phyloP scores from a whole-genome alignment of 2,797 vertebrate genomes.

The Halcyon badia region DNA sequence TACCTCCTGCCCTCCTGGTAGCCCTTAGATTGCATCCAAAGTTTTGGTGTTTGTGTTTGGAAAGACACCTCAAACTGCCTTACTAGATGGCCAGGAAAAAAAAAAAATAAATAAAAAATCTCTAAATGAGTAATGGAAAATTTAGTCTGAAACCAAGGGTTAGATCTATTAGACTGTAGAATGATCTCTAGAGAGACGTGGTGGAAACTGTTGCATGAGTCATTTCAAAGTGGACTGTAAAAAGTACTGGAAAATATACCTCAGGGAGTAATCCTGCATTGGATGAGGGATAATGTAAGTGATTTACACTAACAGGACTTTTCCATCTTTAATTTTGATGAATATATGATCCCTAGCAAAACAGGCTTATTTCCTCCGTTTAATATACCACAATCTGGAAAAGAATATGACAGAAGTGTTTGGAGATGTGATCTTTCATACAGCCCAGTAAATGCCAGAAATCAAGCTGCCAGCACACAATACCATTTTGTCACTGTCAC shows the following conservation, averaged over 20 bases:
- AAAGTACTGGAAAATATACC: slow-evolving; percentile 36
- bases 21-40: neutral
- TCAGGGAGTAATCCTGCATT: slow-evolving; percentile 17
- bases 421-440: slow-evolving; percentile 43
- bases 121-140: slow-evolving; percentile 45
- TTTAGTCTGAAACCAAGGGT: slow-evolving; percentile 7
- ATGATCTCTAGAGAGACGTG: slow-evolving; percentile 29
- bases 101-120: neutral
- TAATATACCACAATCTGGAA: slow-evolving; percentile 44
- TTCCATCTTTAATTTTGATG: slow-evolving; percentile 62
- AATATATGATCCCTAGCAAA: slow-evolving; percentile 32
- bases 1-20: neutral
- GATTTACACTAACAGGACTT: slow-evolving; percentile 46
- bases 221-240: slow-evolving; percentile 44
- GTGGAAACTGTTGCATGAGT: slow-evolving; percentile 60
- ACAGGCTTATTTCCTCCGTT: slow-evolving; percentile 22
- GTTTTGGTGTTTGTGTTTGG: neutral
- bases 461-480: slow-evolving; percentile 9
- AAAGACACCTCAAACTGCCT: neutral
- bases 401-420: slow-evolving; percentile 42
- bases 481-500: slow-evolving; percentile 27
- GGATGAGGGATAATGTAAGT: slow-evolving; percentile 32
- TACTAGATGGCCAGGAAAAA: neutral
- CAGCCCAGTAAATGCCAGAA: slow-evolving; percentile 19
- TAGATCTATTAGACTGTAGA: slow-evolving; percentile 3